Evolutionary conservation across 1,140 invertebrate genomes (phyloP), one percentile per base, ranked within the genome.

Genomic region (Eurosta solidaginis): DNA sequence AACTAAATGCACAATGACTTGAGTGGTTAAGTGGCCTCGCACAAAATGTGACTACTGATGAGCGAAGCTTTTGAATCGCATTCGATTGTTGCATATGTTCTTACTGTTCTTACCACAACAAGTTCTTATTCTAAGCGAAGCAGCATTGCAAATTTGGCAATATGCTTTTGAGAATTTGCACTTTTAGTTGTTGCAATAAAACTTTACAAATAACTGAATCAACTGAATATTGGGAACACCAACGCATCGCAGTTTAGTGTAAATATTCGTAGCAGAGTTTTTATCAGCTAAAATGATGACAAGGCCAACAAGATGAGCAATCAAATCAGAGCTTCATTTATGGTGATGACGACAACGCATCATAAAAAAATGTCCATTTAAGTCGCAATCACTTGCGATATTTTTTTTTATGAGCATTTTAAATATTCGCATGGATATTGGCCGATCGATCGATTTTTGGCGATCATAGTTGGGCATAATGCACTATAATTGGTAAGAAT

Each of bases 271-370:
- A 33, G 27, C 54, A 17, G 1, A 14, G n/a, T 40, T 9, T 68
- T 36, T 68, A 68, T 17, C n/a, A 20, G 27, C 59, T 14, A 17
- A 68, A 68, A 68, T n/a, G 59, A 68, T 68, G 59, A 68, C 59
- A 40, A 68, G 59, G 59, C 59, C 59, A 22, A 40, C 59, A n/a
- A 40, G 59, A 10, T 20, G 59, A 68, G 36, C 33, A 68, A 68
- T 17, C 59, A 36, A 40, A 33, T 59, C 29, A 36, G 33, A 14
- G n/a, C 3, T 42, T 29, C 45, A 47, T 17, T 47, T 14, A 17
- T 3, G 45, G 7, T 47, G 45, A n/a, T n/a, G 45, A n/a, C 27
- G 59, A n/a, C 59, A 40, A 40, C 27, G 59, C 59, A 68, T 20
- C 59, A 33, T 68, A 20, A 68, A n/a, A n/a, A 36, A 68, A 68